Conservation (phyloP, 2,888 invertebrate genomes). For the Brenthis hecate region DNA sequence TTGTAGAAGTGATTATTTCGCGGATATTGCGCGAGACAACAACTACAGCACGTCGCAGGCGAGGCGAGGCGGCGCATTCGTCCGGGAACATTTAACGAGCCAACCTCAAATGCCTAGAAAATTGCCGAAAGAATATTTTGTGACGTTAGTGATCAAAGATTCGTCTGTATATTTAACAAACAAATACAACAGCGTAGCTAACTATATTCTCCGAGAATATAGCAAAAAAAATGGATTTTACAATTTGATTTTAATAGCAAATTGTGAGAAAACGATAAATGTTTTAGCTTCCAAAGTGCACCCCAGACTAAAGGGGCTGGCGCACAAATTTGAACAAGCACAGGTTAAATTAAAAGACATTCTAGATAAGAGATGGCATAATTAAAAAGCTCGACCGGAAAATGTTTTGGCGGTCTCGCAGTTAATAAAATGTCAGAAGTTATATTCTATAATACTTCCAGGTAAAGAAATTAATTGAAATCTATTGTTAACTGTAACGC, state of each 20-base stretch:
- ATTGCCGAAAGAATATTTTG: slow-evolving; percentile 1
- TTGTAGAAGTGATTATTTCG: slow-evolving; percentile 8
- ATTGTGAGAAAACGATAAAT: slow-evolving; percentile 2
- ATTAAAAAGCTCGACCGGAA: background rate
- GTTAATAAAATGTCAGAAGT: background rate
- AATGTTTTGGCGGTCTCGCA: slow-evolving; percentile 2
- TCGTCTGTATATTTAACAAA: too few relatives aligned
- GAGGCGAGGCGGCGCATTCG: slow-evolving; percentile 8
- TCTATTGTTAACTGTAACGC: too few relatives aligned
- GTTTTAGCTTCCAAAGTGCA: slow-evolving; percentile 5
- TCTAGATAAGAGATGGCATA: slow-evolving; percentile 16
- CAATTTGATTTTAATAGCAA: background rate
- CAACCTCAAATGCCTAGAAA: background rate
- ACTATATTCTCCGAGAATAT: too few relatives aligned
- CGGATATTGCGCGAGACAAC: slow-evolving; percentile 9
- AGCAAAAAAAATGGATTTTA: too few relatives aligned
- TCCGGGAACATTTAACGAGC: slow-evolving; percentile 20
- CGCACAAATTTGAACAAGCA: slow-evolving; percentile 16
- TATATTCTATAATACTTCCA: background rate
- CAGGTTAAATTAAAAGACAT: slow-evolving; percentile 19
- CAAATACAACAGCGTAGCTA: too few relatives aligned
- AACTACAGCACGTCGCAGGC: background rate
- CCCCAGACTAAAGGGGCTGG: background rate
- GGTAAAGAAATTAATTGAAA: too few relatives aligned
- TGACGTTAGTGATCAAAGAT: too few relatives aligned